These are phyloP conservation scores for Plecotus auritus DNA, from an alignment of 2,113 vertebrate genomes.

Conservation along the genomic window DNA sequence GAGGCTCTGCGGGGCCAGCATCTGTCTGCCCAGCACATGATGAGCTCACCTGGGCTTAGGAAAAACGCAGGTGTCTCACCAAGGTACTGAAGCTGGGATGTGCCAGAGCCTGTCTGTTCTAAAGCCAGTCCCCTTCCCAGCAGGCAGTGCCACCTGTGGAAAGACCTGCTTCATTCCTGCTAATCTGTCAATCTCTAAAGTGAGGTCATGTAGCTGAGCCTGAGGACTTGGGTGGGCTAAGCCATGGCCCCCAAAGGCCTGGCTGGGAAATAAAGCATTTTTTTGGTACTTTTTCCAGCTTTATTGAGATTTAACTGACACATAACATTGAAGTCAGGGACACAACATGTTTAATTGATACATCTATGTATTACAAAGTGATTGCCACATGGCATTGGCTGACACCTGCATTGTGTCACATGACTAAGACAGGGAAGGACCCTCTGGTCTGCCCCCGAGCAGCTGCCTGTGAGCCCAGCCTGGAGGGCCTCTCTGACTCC, in stretches of 20 bases:
- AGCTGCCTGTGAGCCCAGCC: neutral
- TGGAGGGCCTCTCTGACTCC: neutral
- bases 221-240: neutral
- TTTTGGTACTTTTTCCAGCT: neutral
- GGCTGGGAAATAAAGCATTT: neutral
- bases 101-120: neutral
- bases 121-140: neutral
- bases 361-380: neutral
- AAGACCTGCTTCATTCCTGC: neutral
- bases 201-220: neutral
- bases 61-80: neutral
- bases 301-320: neutral
- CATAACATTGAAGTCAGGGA: neutral
- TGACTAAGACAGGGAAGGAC: neutral
- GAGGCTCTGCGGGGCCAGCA: neutral
- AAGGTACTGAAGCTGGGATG: neutral
- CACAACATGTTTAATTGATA: neutral
- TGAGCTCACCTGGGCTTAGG: neutral
- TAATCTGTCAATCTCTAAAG: accelerated
- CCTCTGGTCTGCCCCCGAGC: neutral
- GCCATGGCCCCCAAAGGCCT: neutral
- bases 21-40: neutral
- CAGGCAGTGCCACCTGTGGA: accelerated
- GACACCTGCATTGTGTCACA: neutral
- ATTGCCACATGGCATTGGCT: accelerated